These are phyloP conservation scores for Drosophila serrata DNA, from an alignment of 1,140 invertebrate species.

Conservation along the genomic window DNA sequence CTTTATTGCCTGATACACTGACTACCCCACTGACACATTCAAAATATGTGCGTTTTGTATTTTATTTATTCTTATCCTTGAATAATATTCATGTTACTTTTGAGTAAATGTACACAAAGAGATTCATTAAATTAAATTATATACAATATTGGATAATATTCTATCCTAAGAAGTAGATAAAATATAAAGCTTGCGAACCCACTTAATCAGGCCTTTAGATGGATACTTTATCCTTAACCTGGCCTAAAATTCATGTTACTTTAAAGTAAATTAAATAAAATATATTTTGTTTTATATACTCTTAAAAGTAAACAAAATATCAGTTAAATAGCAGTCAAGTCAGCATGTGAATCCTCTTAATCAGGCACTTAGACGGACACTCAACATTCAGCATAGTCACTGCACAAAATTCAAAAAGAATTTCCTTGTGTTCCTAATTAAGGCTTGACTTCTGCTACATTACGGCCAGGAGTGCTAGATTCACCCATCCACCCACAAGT, in stretches of 20 bases:
- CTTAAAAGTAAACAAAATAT: not conserved
- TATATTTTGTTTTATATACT: not conserved
- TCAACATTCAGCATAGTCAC: conserved; percentile 2
- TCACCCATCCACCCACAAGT: conserved; percentile 2
- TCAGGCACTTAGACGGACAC: conserved; percentile 9
- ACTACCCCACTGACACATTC: conserved; percentile 4
- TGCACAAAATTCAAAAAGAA: conserved; percentile 8
- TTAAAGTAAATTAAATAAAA: not conserved
- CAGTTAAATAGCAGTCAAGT: not conserved
- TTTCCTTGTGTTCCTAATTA: conserved; percentile 31
- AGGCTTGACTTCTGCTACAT: conserved; percentile 25
- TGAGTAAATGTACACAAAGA: not conserved
- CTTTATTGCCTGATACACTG: conserved; percentile 10
- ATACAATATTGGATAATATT: not conserved
- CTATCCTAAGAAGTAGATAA: too few relatives aligned
- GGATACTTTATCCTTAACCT: not conserved
- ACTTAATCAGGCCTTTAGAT: too few relatives aligned
- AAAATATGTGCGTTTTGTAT: not conserved
- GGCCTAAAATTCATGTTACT: not conserved
- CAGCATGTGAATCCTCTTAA: not conserved
- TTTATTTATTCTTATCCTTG: not conserved
- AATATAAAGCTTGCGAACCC: too few relatives aligned
- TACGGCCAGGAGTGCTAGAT: conserved; percentile 19
- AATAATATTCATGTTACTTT: not conserved
- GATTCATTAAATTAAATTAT: not conserved